Evolutionary conservation across 2,113 vertebrate genomes (phyloP), one percentile per base, ranked within the genome.

Genomic region (Larimichthys crocea): DNA sequence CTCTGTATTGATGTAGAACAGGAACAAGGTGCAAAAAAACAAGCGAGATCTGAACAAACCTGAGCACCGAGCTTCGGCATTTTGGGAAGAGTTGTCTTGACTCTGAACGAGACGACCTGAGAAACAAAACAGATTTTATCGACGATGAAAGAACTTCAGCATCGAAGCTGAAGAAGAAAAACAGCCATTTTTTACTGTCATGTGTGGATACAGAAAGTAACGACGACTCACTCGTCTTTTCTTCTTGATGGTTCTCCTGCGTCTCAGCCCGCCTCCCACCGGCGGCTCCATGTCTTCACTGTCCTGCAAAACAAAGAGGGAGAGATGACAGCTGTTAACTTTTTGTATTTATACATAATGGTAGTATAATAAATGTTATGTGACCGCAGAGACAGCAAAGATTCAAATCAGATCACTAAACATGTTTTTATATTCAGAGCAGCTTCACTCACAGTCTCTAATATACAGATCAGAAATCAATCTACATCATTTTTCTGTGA

Each of bases 91-190:
- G 91, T 94, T 81, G 59, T 91, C 81, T 90, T 95, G 76, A 95
- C 69, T 85, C 88, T 65, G 85, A 94, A 95, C 0, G 94, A 95
- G 24, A 92, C 84, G 5, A 94, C 88, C 94, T 95, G 72, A 29
- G 55, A 73, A 22, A 76, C 9, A 2, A 29, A 17, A 48, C 0
- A 40, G 19, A 31, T 1, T 46, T 61, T 12, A 10, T 46, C 19
- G 2, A 17, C 10, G n/a, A 80, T 4, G n/a, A 65, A 59, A 55
- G 2, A 6, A 31, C 10, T 14, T 10, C 12, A 35, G 4, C 35
- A 35, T 35, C 35, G 14, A 14, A 14, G 2, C 11, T 14, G n/a
- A 44, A 70, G 15, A 9, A 40, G 20, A 40, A 12, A 40, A 62
- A 24, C 16, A 31, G 55, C 24, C 59, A 48, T 35, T 19, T 10